These are phyloP conservation scores for Drosophila kuntzei DNA, from an alignment of 2,888 invertebrate genomes.

Conservation along the genomic window DNA sequence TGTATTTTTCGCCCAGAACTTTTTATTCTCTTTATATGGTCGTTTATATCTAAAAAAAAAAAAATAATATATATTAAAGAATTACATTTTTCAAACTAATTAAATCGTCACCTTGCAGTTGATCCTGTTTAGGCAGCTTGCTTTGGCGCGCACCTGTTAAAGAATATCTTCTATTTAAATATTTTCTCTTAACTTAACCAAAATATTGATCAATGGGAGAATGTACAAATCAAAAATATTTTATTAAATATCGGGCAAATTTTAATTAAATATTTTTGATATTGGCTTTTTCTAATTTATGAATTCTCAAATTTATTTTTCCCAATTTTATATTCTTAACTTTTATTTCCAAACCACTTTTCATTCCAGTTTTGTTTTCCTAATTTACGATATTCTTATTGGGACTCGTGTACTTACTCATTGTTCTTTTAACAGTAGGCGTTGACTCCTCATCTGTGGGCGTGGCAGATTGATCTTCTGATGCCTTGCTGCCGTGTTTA, in stretches of 20 bases:
- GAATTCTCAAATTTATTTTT: too few species aligned
- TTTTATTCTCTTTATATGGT: constrained; percentile 49
- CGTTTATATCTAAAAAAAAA: constrained; percentile 45
- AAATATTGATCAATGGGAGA: too few species aligned
- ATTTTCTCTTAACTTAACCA: too few species aligned
- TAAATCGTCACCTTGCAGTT: constrained; percentile 11
- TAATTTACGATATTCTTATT: neutral
- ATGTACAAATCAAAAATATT: too few species aligned
- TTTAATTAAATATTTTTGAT: too few species aligned
- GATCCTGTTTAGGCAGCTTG: neutral
- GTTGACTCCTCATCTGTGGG: neutral
- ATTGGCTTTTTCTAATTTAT: too few species aligned
- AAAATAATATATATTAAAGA: neutral
- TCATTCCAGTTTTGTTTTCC: too few species aligned
- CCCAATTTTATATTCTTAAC: too few species aligned
- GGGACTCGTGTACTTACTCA: constrained; percentile 16
- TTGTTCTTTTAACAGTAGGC: constrained; percentile 7
- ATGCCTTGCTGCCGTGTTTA: neutral
- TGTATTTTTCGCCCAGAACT: constrained; percentile 42
- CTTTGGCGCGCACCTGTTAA: constrained; percentile 12
- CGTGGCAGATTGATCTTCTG: neutral
- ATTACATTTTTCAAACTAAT: neutral
- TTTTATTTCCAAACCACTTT: too few species aligned
- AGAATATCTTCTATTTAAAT: too few species aligned
- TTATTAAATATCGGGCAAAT: too few species aligned